Percentiles rank a stretch among this genome's conserved stretches.
Evolutionary conservation across 2,797 vertebrate species (phyloP).

Genomic region (Sebastiscus tertius): DNA sequence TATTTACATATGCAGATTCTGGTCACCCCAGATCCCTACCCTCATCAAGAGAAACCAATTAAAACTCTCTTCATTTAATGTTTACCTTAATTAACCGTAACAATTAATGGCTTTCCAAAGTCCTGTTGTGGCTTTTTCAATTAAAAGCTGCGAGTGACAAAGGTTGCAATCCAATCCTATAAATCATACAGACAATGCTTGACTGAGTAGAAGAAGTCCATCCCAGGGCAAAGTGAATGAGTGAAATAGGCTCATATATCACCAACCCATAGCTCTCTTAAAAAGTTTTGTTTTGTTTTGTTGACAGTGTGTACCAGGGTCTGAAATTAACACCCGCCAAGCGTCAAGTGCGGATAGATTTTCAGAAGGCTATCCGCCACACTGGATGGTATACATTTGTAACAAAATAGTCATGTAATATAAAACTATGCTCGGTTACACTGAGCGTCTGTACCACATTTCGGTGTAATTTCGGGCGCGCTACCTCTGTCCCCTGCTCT

Average conservation of each 20-base stretch:
- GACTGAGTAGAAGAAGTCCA: constrained; percentile 34
- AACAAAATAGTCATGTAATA: too few relatives aligned
- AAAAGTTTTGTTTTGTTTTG: background rate
- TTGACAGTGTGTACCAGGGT: background rate
- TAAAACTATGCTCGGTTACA: too few relatives aligned
- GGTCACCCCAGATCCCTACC: constrained; percentile 79
- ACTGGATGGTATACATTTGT: too few relatives aligned
- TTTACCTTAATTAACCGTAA: constrained; percentile 84
- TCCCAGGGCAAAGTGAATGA: constrained; percentile 31
- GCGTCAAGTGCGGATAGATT: too few relatives aligned
- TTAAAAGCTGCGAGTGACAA: constrained; percentile 72
- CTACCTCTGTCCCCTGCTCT: too few relatives aligned
- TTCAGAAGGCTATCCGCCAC: too few relatives aligned
- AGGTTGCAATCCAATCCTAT: constrained; percentile 66
- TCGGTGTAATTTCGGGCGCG: too few relatives aligned
- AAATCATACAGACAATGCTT: constrained; percentile 65
- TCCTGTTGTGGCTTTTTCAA: constrained; percentile 79
- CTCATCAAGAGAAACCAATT: constrained; percentile 84
- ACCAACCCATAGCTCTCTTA: background rate
- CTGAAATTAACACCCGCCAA: too few relatives aligned
- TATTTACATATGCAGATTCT: constrained; percentile 82
- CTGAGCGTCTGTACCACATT: too few relatives aligned
- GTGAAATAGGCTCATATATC: constrained; percentile 40
- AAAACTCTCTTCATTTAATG: constrained; percentile 82
- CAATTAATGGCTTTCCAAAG: constrained; percentile 79